Conservation (phyloP, 2,113 vertebrate genomes). For the Deroptyus accipitrinus region DNA sequence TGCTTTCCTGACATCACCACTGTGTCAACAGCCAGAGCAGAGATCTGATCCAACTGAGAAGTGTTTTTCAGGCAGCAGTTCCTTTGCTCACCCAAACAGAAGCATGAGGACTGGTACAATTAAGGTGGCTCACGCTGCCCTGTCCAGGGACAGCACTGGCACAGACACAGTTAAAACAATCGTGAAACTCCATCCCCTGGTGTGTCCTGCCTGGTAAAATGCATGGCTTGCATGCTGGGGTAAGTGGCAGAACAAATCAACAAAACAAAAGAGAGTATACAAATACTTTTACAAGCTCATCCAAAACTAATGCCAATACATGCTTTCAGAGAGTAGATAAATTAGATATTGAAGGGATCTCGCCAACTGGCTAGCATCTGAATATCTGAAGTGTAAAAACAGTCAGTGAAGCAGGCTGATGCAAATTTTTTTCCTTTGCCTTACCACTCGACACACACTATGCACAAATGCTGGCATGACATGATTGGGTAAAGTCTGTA, state of each 20-base stretch:
- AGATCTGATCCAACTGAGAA: not conserved
- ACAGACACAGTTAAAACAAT: not conserved
- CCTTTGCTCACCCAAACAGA: not conserved
- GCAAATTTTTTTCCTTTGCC: constrained; percentile 5
- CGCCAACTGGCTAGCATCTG: constrained; percentile 20
- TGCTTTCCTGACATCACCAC: not conserved
- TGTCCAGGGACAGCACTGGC: not conserved
- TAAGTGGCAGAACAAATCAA: not conserved
- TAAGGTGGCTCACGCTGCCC: not conserved
- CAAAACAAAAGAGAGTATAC: not conserved
- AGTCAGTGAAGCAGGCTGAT: constrained; percentile 14
- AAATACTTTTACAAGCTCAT: not conserved
- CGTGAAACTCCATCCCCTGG: not conserved
- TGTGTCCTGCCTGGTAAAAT: not conserved
- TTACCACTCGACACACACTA: not conserved
- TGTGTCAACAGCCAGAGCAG: not conserved
- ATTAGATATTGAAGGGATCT: not conserved
- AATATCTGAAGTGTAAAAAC: constrained; percentile 8
- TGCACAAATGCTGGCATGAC: not conserved
- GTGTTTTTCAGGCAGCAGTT: not conserved
- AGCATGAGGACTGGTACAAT: not conserved
- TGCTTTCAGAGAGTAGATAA: not conserved
- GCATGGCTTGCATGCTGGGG: not conserved
- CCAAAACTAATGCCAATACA: not conserved
- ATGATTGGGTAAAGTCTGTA: not conserved